phyloP scores from a whole-genome alignment of 2,888 invertebrate species.

The Clistopyga incitator region DNA sequence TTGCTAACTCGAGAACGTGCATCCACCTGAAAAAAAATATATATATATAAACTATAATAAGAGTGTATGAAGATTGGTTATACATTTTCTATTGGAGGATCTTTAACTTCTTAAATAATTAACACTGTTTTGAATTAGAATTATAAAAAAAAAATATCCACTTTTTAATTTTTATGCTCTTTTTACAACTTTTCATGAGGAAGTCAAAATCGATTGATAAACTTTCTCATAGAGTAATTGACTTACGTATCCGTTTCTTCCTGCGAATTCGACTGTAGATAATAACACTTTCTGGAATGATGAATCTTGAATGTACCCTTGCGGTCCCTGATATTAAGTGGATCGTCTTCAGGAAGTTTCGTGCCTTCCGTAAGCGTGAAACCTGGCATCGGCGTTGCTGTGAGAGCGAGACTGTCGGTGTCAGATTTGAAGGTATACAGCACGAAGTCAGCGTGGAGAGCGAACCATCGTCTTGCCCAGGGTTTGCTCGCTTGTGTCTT shows the following conservation, averaged over 20 bases:
- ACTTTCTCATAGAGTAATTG: not conserved
- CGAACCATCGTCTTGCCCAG: constrained; percentile 86
- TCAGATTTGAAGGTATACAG: constrained; percentile 85
- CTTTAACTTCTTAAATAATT: too few relatives aligned
- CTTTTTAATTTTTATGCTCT: too few relatives aligned
- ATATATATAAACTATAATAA: not conserved
- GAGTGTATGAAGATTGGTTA: too few relatives aligned
- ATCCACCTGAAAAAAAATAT: constrained; percentile 83
- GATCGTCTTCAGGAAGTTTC: constrained; percentile 80
- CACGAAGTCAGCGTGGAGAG: constrained; percentile 86
- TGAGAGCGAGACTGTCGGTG: constrained; percentile 85
- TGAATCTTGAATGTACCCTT: constrained; percentile 84
- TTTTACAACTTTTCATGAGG: too few relatives aligned
- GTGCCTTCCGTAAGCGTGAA: constrained; percentile 84
- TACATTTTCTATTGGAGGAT: too few relatives aligned
- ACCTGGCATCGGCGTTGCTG: constrained; percentile 87
- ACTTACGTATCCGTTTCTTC: constrained; percentile 84
- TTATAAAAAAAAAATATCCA: too few relatives aligned
- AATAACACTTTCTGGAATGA: constrained; percentile 85
- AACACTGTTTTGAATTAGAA: too few relatives aligned
- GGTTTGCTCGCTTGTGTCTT: constrained; percentile 85
- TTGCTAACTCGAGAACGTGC: constrained; percentile 83
- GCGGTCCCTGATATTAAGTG: constrained; percentile 80
- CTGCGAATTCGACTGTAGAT: constrained; percentile 85
- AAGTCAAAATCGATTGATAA: too few relatives aligned